Percentiles rank a stretch among this genome's conserved stretches.
phyloP scores from a whole-genome alignment of 2,113 vertebrate genomes.

The Cygnus buccinator region DNA sequence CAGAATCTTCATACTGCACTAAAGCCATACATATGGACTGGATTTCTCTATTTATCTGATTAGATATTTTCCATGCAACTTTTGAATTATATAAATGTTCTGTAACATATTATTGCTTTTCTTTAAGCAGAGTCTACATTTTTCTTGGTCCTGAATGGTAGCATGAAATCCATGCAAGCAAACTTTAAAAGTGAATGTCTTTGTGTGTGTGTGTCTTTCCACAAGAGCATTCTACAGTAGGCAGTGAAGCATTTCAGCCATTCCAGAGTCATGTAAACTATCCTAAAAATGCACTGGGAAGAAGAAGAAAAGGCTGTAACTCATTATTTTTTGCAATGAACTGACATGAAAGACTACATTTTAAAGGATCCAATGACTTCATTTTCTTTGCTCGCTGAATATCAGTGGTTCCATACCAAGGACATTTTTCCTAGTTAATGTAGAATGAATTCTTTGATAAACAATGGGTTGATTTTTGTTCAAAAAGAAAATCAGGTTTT shows the following conservation, averaged over 20 bases:
- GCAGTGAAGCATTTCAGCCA: slow-evolving; percentile 80
- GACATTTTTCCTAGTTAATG: slow-evolving; percentile 37
- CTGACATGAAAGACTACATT: slow-evolving; percentile 53
- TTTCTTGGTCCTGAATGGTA: not conserved
- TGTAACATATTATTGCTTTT: not conserved
- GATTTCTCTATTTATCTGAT: slow-evolving; percentile 1
- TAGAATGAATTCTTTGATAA: slow-evolving; percentile 29
- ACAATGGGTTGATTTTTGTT: not conserved
- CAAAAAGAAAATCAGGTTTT: not conserved
- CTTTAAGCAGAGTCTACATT: not conserved
- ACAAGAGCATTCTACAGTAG: slow-evolving; percentile 75
- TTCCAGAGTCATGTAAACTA: slow-evolving; percentile 82
- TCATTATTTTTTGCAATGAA: slow-evolving; percentile 53
- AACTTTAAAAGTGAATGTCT: slow-evolving; percentile 16
- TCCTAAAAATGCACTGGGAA: slow-evolving; percentile 78
- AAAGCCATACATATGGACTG: not conserved
- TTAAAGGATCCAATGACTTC: slow-evolving; percentile 41
- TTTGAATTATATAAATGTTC: not conserved
- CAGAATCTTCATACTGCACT: not conserved
- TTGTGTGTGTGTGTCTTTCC: not conserved
- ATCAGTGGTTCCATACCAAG: slow-evolving; percentile 26
- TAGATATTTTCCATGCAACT: not conserved
- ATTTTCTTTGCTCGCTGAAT: slow-evolving; percentile 35
- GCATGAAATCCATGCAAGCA: not conserved
- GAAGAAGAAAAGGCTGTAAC: slow-evolving; percentile 60